Evolutionary conservation across 2,113 vertebrate genomes (phyloP).

Genomic region (rat (Rattus norvegicus)): DNA sequence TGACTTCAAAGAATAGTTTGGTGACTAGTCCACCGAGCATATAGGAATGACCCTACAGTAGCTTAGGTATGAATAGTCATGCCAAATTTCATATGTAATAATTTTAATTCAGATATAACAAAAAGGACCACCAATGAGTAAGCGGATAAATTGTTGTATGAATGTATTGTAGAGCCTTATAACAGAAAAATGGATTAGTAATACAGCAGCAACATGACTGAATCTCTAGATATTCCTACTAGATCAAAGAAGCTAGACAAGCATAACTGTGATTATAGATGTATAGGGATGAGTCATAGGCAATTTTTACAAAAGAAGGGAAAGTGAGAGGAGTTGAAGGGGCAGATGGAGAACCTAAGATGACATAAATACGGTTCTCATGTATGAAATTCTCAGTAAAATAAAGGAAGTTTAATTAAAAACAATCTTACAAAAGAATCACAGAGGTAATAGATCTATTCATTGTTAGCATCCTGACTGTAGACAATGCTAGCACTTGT

Average conservation of each 20-base stretch:
- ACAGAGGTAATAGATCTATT: not conserved
- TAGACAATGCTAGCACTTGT: not conserved
- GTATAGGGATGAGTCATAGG: not conserved
- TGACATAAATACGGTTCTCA: not conserved
- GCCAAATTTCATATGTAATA: conserved; percentile 38
- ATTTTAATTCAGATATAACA: not conserved
- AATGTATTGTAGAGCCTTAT: not conserved
- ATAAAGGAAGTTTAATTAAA: not conserved
- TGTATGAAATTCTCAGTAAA: not conserved
- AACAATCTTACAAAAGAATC: not conserved
- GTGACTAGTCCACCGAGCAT: not conserved
- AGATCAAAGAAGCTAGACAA: conserved; percentile 11
- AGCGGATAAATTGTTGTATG: not conserved
- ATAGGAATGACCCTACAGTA: not conserved
- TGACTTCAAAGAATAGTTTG: not conserved
- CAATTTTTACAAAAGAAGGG: not conserved
- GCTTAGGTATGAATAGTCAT: not conserved
- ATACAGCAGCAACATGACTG: not conserved
- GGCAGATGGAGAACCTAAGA: not conserved
- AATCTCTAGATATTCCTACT: not conserved
- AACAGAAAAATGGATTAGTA: conserved; percentile 1
- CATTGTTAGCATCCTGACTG: not conserved
- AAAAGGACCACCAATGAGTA: not conserved
- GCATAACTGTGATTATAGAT: not conserved
- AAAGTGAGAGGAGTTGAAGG: not conserved